Evolutionary conservation across 2,888 invertebrate genomes (phyloP), one percentile per base, ranked within the genome.

Genomic region (Caenorhabditis sinica): DNA sequence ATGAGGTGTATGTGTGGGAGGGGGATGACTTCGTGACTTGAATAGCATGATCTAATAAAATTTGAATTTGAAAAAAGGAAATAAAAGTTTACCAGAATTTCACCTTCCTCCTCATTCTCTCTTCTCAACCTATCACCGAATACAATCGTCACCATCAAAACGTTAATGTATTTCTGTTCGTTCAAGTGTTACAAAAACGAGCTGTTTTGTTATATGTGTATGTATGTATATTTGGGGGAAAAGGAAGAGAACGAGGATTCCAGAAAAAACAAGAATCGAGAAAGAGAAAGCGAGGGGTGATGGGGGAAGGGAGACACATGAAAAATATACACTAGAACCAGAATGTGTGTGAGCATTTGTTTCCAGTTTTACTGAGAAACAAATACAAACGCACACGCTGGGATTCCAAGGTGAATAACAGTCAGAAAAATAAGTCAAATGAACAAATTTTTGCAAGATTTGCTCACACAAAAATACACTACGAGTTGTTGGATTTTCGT

Each of bases 281-380:
- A 49, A 63, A 61, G 40, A 66, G 49, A 43, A 40, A 53, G 69
- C 36, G 28, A 43, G 45, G 51, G n/a, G n/a, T n/a, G n/a, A n/a
- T n/a, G n/a, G n/a, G n/a, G 20, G 56, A 40, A 25, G 45, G 30
- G 45, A 30, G 60, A 60, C 25, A 56, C 60, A 45, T 20, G 28
- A 45, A 23, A 82, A 82, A 82, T 82, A 82, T 82, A 82, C 82
- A 82, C 82, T 75, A 68, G 74, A 73, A 58, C 28, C 66, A 33
- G 23, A 15, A 45, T 49, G 45, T 30, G 60, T 20, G 53, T n/a
- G 28, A 56, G 25, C 33, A 20, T n/a, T n/a, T 40, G 23, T 58
- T 79, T 79, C 69, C 79, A 79, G 79, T 79, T 79, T 72, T 49
- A 79, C 79, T 79, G 79, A 72, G n/a, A 79, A 79, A 77, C 33